Percentiles rank a stretch among this genome's conserved stretches.
Evolutionary conservation across 2,113 vertebrate species (phyloP).

Genomic region (Dinomys branickii): DNA sequence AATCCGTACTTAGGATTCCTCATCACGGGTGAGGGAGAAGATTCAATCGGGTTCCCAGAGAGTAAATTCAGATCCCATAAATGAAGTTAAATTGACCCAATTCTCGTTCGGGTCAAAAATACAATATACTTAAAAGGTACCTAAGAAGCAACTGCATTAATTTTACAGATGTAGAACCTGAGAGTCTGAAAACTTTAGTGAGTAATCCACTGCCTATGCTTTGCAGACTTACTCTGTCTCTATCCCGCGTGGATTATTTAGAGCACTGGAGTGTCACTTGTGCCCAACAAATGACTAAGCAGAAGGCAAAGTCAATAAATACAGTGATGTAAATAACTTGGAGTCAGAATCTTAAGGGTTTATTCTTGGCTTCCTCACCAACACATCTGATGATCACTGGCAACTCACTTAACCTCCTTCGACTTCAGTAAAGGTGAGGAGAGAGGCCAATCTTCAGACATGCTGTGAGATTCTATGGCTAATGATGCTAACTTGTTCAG

Average conservation of each 20-base stretch:
- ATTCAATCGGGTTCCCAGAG: neutral
- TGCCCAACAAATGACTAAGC: slow-evolving; percentile 58
- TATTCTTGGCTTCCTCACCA: slow-evolving; percentile 60
- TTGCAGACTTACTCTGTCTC: neutral
- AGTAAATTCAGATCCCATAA: neutral
- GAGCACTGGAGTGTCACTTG: slow-evolving; percentile 30
- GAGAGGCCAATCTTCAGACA: slow-evolving; percentile 48
- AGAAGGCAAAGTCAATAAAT: slow-evolving; percentile 72
- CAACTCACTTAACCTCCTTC: slow-evolving; percentile 64
- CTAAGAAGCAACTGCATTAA: neutral
- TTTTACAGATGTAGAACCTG: neutral
- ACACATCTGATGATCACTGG: slow-evolving; percentile 52
- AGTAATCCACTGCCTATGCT: neutral
- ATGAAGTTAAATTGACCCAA: neutral
- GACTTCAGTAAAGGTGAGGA: slow-evolving; percentile 52
- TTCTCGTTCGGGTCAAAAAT: neutral
- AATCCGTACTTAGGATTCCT: neutral
- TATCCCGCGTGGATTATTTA: slow-evolving; percentile 27
- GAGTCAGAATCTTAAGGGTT: slow-evolving; percentile 60
- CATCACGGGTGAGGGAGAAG: neutral
- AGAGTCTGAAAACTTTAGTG: neutral
- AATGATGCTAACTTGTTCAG: slow-evolving; percentile 65
- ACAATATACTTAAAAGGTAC: neutral
- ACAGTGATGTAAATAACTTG: slow-evolving; percentile 69
- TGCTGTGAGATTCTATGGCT: slow-evolving; percentile 47